A percentile compares a stretch with the other conserved stretches of the same genome.
These are phyloP conservation scores for Lerista edwardsae DNA, from an alignment of 2,797 vertebrate genomes.

Conservation along the genomic window DNA sequence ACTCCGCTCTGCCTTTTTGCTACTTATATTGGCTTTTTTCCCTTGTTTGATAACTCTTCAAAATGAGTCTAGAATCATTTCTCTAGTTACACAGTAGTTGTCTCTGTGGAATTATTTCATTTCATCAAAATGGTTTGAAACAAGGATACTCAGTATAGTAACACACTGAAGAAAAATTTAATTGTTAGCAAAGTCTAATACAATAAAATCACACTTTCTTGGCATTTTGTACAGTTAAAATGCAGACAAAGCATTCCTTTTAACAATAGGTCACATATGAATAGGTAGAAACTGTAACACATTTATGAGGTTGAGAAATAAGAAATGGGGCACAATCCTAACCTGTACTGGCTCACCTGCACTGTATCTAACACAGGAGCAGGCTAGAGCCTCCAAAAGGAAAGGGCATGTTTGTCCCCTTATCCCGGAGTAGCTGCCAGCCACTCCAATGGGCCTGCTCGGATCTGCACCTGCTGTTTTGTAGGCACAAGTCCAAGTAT, in stretches of 20 bases:
- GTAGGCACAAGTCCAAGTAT: no score
- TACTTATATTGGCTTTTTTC: constrained; percentile 59
- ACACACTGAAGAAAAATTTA: constrained; percentile 28
- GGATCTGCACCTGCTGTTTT: no score
- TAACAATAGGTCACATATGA: rapidly evolving
- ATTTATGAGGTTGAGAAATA: background rate
- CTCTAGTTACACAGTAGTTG: constrained; percentile 12
- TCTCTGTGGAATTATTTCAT: constrained; percentile 41
- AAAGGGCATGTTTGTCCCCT: no score
- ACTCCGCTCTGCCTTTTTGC: constrained; percentile 55
- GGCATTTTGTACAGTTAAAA: constrained; percentile 22
- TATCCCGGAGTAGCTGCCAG: no score
- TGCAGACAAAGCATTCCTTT: constrained; percentile 7
- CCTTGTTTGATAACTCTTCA: constrained; percentile 68
- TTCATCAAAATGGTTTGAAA: constrained; percentile 39
- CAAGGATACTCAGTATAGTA: background rate
- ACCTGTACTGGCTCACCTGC: no score
- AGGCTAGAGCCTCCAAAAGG: no score
- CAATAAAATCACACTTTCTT: background rate
- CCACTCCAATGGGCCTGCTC: no score
- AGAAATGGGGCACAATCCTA: background rate
- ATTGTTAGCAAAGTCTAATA: constrained; percentile 18
- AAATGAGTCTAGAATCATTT: constrained; percentile 42
- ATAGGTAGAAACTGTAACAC: background rate
- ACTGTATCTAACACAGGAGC: no score